Evolutionary conservation across 1,140 invertebrate species (phyloP), one percentile per base, ranked within the genome.

Genomic region (Polypedilum pembai): DNA sequence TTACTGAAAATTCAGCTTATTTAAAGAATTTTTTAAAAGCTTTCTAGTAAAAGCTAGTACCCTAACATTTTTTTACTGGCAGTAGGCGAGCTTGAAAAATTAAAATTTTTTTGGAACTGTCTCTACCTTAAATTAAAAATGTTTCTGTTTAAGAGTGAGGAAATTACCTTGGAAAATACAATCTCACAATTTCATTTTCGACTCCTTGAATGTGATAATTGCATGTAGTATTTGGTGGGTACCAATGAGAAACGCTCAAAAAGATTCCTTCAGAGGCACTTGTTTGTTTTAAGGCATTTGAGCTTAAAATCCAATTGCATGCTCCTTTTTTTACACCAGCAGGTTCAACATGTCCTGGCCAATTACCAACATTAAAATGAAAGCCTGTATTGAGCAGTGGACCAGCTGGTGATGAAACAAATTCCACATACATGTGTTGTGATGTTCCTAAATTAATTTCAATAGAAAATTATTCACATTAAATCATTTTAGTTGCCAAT

Each of bases 331-430:
- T 88, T 1, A 90, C 90, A 0, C 93, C 93, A 1, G 91, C 90
- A 0, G 92, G 92, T 77, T 95, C 92, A 74, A 94, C 92, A 80
- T 94, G 92, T 2, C 93, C 93, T 0, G 93, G 93, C 92, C 92
- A 94, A 81, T 94, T 94, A 73, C 93, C 93, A 20, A 95, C 93
- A 83, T 94, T 95, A 84, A 96, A 95, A 80, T 95, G 93, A 80
- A 96, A 96, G 0, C 94, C 94, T 0, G 93, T 95, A 80, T 94
- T 95, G 10, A 96, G 84, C 12, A 96, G 82, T 0, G 94, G 94
- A 15, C 94, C 89, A 76, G 94, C 94, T 41, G 92, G 89, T 2
- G 94, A 95, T 10, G 91, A 94, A 20, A 95, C 90, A 80, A 96
- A 96, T 81, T 95, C 94, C 2, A 96, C 92, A 79, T 94, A 93